These are phyloP conservation scores for Sinocyclocheilus anshuiensis DNA, from an alignment of 2,113 vertebrate genomes.

Conservation along the genomic window DNA sequence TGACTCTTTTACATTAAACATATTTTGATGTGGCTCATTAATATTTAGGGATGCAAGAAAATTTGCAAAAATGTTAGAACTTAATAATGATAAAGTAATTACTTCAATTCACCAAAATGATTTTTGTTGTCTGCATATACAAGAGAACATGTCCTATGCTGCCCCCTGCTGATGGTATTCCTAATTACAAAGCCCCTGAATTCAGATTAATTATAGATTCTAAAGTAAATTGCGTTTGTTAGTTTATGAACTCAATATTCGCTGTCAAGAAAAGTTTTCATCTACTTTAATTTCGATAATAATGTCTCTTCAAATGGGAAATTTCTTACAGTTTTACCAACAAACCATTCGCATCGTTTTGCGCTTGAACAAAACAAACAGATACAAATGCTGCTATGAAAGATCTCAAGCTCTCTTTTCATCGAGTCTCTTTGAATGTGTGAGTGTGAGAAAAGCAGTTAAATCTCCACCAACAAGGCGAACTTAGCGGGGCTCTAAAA, in stretches of 20 bases:
- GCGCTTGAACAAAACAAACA: slow-evolving; percentile 38
- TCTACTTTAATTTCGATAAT: background rate
- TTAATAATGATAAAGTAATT: background rate
- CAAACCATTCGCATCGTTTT: background rate
- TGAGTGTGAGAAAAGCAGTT: slow-evolving; percentile 32
- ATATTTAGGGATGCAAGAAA: background rate
- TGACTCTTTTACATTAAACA: background rate
- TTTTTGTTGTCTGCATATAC: background rate
- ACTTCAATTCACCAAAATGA: background rate
- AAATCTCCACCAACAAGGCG: slow-evolving; percentile 29
- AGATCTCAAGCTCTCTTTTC: slow-evolving; percentile 40
- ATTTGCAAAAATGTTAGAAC: background rate
- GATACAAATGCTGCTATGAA: slow-evolving; percentile 14
- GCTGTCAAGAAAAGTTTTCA: background rate
- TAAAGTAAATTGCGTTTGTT: background rate
- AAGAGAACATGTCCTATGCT: slow-evolving; percentile 43
- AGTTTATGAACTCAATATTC: background rate
- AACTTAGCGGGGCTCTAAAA: background rate
- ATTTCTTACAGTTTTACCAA: background rate
- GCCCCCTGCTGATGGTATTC: slow-evolving; percentile 67
- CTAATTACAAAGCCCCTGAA: slow-evolving; percentile 48
- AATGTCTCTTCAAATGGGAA: background rate
- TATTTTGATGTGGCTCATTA: background rate
- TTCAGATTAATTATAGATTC: background rate
- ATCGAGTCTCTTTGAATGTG: slow-evolving; percentile 41